phyloP scores from a whole-genome alignment of 2,113 vertebrate genomes.

The Oncorhynchus kisutch region DNA sequence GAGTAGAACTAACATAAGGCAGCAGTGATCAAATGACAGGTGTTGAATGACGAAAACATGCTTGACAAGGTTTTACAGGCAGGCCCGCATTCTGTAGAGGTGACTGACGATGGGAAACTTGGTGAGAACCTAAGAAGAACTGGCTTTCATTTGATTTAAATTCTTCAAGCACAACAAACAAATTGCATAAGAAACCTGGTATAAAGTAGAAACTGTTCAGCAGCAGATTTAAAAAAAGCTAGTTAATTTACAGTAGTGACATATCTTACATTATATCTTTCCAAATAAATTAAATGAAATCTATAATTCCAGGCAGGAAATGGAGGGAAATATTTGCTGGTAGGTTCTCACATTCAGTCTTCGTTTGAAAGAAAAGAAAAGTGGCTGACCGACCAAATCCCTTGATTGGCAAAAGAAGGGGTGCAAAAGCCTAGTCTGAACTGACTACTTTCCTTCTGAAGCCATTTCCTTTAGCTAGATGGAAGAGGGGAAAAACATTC shows the following conservation, averaged over 20 bases:
- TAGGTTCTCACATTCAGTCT: constrained; percentile 68
- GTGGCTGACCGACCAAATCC: constrained; percentile 61
- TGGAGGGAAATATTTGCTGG: constrained; percentile 66
- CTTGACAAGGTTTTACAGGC: constrained; percentile 36
- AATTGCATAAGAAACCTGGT: constrained; percentile 82
- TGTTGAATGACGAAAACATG: constrained; percentile 39
- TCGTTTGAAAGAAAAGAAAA: constrained; percentile 51
- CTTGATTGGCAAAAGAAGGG: constrained; percentile 72
- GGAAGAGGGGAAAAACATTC: neutral
- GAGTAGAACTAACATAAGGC: constrained; percentile 59
- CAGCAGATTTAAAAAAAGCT: constrained; percentile 79
- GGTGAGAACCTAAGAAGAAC: constrained; percentile 49
- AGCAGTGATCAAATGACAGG: constrained; percentile 59
- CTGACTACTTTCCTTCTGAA: constrained; percentile 60
- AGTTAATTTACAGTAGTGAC: constrained; percentile 80
- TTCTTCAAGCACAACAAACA: constrained; percentile 60
- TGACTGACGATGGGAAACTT: constrained; percentile 58
- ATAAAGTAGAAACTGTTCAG: constrained; percentile 81
- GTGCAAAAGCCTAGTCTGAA: constrained; percentile 68
- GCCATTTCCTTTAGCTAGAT: constrained; percentile 66
- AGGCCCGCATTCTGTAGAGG: constrained; percentile 46
- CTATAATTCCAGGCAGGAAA: constrained; percentile 77
- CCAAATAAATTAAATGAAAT: constrained; percentile 81
- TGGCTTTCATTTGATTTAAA: constrained; percentile 61
- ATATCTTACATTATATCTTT: constrained; percentile 75